Evolutionary conservation across 1,140 invertebrate genomes (phyloP), one percentile per base, ranked within the genome.

Genomic region (Calephelis virginiensis): DNA sequence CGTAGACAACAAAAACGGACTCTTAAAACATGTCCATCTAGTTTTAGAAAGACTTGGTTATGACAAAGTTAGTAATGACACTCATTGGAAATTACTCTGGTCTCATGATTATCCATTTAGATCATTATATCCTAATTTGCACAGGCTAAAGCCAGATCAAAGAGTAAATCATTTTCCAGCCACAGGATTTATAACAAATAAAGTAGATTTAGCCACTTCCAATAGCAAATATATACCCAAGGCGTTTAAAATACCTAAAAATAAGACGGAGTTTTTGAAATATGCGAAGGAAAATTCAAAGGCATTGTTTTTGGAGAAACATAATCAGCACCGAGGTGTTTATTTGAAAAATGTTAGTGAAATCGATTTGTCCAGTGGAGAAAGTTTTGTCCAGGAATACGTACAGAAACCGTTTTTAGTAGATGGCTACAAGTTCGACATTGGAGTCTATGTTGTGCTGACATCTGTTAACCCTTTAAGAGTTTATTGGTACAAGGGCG

Each of bases 121-220:
- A 50, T 88, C 85, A 0, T 76, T 96, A 5, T 91, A 94, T 38
- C 80, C 93, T 0, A 83, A 92, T 69, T 56, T 92, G 17, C 93
- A 91, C 66, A 92, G 93, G 74, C 81, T 98, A 12, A 94, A 94
- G 75, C 78, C 93, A 8, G 90, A 96, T 90, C 97, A 98, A 81
- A 95, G 92, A 80, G 95, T 99, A 0, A 99, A 99, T 85, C 97
- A 99, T 86, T 97, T 98, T 81, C 98, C 98, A 5, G 98, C 98
- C 0, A 97, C 96, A 64, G 98, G 98, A 0, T 98, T 95, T 77
- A 96, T 99, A 56, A 99, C 98, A 0, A 98, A 97, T 78, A 99
- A 99, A 93, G 97, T 98, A 8, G 96, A 96, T 81, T 92, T 99
- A 45, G 97, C 97, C 0, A 97, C 95, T 1, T 94, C 96, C 0